A percentile compares a stretch with the other conserved stretches of the same genome.
Evolutionary conservation across 1,140 invertebrate species (phyloP).

Genomic region (Stenopsyche tienmushanensis): DNA sequence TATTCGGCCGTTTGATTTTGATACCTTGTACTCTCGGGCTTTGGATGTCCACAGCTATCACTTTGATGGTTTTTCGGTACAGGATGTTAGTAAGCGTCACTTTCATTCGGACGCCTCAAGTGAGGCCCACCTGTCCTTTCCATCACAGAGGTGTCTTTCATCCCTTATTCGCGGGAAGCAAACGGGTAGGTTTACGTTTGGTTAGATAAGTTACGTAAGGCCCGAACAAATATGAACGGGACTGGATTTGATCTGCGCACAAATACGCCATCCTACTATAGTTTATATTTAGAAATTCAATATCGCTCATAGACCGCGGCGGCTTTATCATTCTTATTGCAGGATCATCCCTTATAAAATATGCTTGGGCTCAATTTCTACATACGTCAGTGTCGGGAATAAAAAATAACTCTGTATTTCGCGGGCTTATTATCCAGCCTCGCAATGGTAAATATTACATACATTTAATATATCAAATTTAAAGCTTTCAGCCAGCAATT

Average conservation of each 20-base stretch:
- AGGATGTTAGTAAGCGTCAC: too few species aligned
- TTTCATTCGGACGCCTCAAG: too few species aligned
- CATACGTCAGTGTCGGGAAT: too few species aligned
- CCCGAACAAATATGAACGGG: not conserved
- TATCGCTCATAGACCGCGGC: not conserved
- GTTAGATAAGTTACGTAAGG: not conserved
- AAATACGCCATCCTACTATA: not conserved
- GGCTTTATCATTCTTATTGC: not conserved
- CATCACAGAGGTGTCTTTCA: too few species aligned
- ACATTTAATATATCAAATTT: not conserved
- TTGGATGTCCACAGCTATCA: too few species aligned
- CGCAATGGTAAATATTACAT: not conserved
- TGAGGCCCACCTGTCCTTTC: too few species aligned
- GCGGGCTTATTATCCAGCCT: too few species aligned
- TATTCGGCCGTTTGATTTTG: too few species aligned
- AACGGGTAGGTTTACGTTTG: not conserved
- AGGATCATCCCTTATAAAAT: not conserved
- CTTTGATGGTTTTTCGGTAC: too few species aligned
- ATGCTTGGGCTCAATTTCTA: not conserved
- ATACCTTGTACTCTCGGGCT: too few species aligned
- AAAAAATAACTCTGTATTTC: too few species aligned
- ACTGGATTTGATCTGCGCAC: not conserved
- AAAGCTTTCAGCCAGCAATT: not conserved
- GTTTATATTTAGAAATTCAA: not conserved
- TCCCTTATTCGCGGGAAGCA: not conserved